These are phyloP conservation scores for Hypotaenidia okinawae DNA, from an alignment of 2,797 vertebrate genomes.

Conservation along the genomic window DNA sequence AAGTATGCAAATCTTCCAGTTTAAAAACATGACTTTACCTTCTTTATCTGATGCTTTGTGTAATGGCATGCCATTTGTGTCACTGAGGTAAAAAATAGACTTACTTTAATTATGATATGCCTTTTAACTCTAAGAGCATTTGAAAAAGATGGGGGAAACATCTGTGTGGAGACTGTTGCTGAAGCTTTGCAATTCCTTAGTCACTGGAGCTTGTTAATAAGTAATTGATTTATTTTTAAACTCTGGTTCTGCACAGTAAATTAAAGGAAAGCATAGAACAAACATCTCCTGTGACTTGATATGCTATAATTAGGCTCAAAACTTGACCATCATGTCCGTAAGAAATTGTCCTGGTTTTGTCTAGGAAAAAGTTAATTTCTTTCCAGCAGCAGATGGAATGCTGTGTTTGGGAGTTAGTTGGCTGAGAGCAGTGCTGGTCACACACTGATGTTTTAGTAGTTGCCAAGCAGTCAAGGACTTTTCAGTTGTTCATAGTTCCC, in stretches of 20 bases:
- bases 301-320: neutral
- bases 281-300: neutral
- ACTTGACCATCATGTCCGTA: neutral
- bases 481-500: too few relatives aligned
- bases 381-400: too few relatives aligned
- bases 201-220: neutral
- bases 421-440: too few relatives aligned
- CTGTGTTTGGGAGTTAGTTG: too few relatives aligned
- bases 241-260: neutral
- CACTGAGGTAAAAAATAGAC: neutral
- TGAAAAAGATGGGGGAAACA: neutral
- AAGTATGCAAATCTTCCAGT: neutral
- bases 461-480: too few relatives aligned
- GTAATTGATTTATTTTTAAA: too few relatives aligned
- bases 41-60: neutral
- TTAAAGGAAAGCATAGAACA: neutral
- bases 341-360: neutral
- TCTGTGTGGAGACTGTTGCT: neutral
- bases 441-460: too few relatives aligned
- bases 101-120: neutral
- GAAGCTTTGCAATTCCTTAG: neutral
- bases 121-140: neutral
- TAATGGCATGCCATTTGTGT: neutral
- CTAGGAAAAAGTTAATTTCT: too few relatives aligned
- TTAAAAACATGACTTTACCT: neutral